Conservation (phyloP, 2,888 invertebrate genomes). For the Tillus elongatus region DNA sequence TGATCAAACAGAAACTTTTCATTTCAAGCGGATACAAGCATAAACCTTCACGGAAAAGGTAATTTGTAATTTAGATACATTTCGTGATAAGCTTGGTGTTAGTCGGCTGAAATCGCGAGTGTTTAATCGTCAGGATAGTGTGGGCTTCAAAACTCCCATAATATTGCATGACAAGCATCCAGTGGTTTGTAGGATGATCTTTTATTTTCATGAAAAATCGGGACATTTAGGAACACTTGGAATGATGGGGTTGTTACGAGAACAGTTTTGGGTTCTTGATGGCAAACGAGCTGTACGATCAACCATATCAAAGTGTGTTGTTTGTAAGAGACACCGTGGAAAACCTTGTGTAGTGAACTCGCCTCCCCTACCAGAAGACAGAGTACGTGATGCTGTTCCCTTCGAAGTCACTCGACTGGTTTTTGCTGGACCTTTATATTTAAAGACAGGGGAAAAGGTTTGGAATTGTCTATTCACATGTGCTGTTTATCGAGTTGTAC, state of each 20-base stretch:
- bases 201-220: slow-evolving; percentile 10
- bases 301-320: slow-evolving; percentile 25
- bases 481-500: slow-evolving; percentile 30
- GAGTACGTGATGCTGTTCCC: slow-evolving; percentile 20
- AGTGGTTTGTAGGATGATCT: slow-evolving; percentile 20
- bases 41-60: slow-evolving; percentile 14
- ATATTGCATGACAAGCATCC: slow-evolving; percentile 23
- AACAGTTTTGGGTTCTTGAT: slow-evolving; percentile 19
- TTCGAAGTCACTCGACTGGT: slow-evolving; percentile 31
- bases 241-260: slow-evolving; percentile 16
- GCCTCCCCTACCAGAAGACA: slow-evolving; percentile 21
- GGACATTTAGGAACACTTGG: slow-evolving; percentile 17
- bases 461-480: slow-evolving; percentile 34
- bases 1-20: slow-evolving; percentile 13
- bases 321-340: slow-evolving; percentile 37
- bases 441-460: slow-evolving; percentile 21
- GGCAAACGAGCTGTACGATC: slow-evolving; percentile 14
- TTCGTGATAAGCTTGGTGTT: slow-evolving; percentile 17
- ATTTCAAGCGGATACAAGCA: slow-evolving; percentile 12
- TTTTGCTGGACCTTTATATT: slow-evolving; percentile 30
- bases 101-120: slow-evolving; percentile 19
- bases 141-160: slow-evolving; percentile 24
- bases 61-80: slow-evolving; percentile 12
- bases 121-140: slow-evolving; percentile 16
- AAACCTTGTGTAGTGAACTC: slow-evolving; percentile 16